Evolutionary conservation across 1,140 invertebrate genomes (phyloP).

Genomic region (Babylonia areolata): DNA sequence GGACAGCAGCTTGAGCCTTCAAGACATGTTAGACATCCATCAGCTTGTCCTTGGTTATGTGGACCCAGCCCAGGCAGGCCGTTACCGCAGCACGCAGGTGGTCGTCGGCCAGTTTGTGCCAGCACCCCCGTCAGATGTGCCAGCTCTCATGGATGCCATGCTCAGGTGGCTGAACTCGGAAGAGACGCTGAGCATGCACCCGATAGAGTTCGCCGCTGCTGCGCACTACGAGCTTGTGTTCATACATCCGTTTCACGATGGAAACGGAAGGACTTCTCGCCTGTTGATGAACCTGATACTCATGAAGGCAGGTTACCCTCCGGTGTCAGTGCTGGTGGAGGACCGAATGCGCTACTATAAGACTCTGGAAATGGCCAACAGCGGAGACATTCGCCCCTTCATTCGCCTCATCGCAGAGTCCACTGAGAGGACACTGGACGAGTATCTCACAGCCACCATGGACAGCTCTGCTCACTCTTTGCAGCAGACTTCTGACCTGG

Average conservation of each 20-base stretch:
- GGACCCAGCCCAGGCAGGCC: slow-evolving; percentile 79
- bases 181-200: slow-evolving; percentile 83
- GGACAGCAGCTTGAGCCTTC: slow-evolving; percentile 84
- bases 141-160: slow-evolving; percentile 90
- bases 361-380: slow-evolving; percentile 91
- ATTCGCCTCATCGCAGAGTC: slow-evolving; percentile 96
- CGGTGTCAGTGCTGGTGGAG: slow-evolving; percentile 95
- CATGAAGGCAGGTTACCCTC: slow-evolving; percentile 97
- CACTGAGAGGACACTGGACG: slow-evolving; percentile 93
- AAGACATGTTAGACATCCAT: slow-evolving; percentile 95
- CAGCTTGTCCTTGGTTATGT: slow-evolving; percentile 94
- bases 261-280: slow-evolving; percentile 95
- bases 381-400: slow-evolving; percentile 83
- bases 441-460: slow-evolving; percentile 80
- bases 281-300: slow-evolving; percentile 97
- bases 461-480: slow-evolving; percentile 42
- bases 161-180: slow-evolving; percentile 92
- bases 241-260: slow-evolving; percentile 87
- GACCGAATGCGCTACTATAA: slow-evolving; percentile 87
- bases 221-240: slow-evolving; percentile 97
- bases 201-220: slow-evolving; percentile 89
- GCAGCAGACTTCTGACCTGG: no score
- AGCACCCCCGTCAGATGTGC: slow-evolving; percentile 87
- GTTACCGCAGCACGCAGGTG: slow-evolving; percentile 80
- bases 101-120: slow-evolving; percentile 92